These are phyloP conservation scores for Apamea monoglypha DNA, from an alignment of 2,888 invertebrate species.

Conservation along the genomic window DNA sequence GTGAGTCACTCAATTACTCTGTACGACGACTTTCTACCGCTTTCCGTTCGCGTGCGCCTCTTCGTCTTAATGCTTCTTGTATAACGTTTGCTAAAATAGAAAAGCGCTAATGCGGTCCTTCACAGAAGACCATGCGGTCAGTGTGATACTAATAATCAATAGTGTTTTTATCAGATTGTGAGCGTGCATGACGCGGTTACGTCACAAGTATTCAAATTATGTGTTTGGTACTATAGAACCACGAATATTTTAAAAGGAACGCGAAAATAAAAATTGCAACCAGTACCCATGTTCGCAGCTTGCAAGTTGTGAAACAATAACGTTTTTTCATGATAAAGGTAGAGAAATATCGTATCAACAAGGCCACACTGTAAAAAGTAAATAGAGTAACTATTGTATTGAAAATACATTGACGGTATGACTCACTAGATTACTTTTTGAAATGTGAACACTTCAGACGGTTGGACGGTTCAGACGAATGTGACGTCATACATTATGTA, in stretches of 20 bases:
- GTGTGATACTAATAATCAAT: constrained; percentile 18
- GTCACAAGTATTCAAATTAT: constrained; percentile 28
- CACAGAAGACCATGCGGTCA: constrained; percentile 58
- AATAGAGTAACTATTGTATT: constrained; percentile 50
- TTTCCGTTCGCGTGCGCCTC: constrained; percentile 77
- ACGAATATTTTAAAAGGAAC: constrained; percentile 15
- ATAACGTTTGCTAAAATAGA: constrained; percentile 86
- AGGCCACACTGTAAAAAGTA: constrained; percentile 59
- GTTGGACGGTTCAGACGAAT: constrained; percentile 21
- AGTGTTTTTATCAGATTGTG: constrained; percentile 29
- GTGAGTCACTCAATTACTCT: constrained; percentile 82
- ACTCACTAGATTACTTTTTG: constrained; percentile 60
- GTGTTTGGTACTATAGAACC: constrained; percentile 11
- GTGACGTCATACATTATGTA: constrained; percentile 48
- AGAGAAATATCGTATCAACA: constrained; percentile 52
- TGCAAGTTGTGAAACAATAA: constrained; percentile 46
- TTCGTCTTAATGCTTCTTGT: constrained; percentile 79
- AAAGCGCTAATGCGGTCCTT: constrained; percentile 78
- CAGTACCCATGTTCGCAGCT: constrained; percentile 3
- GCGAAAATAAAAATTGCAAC: not conserved
- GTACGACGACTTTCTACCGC: constrained; percentile 82
- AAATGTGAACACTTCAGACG: constrained; percentile 51
- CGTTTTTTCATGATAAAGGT: constrained; percentile 55
- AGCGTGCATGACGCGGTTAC: constrained; percentile 18
- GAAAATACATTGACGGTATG: constrained; percentile 52